These are phyloP conservation scores for Gobionotothen gibberifrons DNA, from an alignment of 2,797 vertebrate species.

Conservation along the genomic window DNA sequence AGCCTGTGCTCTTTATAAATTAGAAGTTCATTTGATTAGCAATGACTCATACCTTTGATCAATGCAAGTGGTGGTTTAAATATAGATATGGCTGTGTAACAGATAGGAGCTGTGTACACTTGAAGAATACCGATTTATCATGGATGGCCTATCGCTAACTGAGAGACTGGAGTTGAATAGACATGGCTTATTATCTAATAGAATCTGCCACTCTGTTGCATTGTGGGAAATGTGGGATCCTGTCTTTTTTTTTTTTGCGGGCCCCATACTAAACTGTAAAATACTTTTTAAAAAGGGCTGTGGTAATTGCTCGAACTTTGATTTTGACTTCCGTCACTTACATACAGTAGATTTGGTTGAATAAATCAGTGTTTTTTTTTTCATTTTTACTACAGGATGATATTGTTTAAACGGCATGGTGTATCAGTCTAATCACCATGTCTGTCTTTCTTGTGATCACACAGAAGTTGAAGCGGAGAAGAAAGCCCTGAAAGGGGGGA, in stretches of 20 bases:
- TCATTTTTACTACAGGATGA: not conserved
- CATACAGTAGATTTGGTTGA: not conserved
- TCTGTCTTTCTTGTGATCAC: constrained; percentile 25
- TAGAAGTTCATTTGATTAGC: too few relatives aligned
- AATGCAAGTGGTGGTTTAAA: too few relatives aligned
- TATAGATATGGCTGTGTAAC: too few relatives aligned
- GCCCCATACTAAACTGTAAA: not conserved
- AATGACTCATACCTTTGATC: too few relatives aligned
- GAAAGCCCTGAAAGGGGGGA: constrained; percentile 21
- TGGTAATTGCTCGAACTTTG: not conserved
- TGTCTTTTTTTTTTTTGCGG: not conserved
- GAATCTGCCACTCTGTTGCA: not conserved
- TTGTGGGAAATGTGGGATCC: not conserved
- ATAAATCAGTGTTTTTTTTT: not conserved
- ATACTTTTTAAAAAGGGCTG: not conserved
- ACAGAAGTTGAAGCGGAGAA: constrained; percentile 79
- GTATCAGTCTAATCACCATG: not conserved
- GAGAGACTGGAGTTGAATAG: not conserved
- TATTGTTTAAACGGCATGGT: not conserved
- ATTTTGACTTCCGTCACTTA: not conserved
- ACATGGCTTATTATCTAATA: accelerated
- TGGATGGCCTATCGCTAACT: not conserved
- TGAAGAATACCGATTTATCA: not conserved
- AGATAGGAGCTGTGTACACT: not conserved
- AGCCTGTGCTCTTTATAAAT: not conserved